Conservation (phyloP, 2,797 vertebrate genomes). For the Gymnoscopelus braueri region DNA sequence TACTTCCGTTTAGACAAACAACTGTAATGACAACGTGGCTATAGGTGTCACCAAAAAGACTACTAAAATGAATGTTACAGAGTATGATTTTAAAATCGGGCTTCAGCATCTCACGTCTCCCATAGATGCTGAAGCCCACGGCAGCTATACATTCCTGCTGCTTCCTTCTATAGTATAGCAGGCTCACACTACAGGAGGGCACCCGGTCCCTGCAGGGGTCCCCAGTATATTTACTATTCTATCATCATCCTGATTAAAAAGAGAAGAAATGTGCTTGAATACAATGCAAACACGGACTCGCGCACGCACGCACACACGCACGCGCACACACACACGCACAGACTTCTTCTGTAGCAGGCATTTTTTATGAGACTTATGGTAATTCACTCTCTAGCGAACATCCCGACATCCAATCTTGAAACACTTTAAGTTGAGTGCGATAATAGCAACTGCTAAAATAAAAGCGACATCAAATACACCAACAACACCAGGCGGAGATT, state of each 20-base stretch:
- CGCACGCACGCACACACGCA: too few relatives aligned
- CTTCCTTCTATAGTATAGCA: constrained; percentile 34
- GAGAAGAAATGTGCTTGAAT: neutral
- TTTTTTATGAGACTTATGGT: too few relatives aligned
- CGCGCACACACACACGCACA: too few relatives aligned
- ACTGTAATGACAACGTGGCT: too few relatives aligned
- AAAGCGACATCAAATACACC: constrained; percentile 45
- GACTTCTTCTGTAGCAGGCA: too few relatives aligned
- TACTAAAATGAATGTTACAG: too few relatives aligned
- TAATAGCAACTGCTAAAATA: constrained; percentile 54
- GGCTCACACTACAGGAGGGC: constrained; percentile 35
- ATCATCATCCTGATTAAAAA: constrained; percentile 25
- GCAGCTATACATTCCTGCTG: constrained; percentile 58
- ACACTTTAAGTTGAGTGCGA: constrained; percentile 50
- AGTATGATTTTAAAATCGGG: too few relatives aligned
- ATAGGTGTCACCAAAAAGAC: too few relatives aligned
- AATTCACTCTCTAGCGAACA: too few relatives aligned
- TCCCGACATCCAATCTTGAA: too few relatives aligned
- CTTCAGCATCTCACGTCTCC: neutral
- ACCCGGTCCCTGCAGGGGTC: constrained; percentile 3
- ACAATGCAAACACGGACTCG: too few relatives aligned
- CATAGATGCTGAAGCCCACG: constrained; percentile 29
- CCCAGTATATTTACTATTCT: constrained; percentile 61
- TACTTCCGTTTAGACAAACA: too few relatives aligned
- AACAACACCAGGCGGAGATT: constrained; percentile 22